These are phyloP conservation scores for Bombus superbus DNA, from an alignment of 1,140 invertebrate species.

Conservation along the genomic window DNA sequence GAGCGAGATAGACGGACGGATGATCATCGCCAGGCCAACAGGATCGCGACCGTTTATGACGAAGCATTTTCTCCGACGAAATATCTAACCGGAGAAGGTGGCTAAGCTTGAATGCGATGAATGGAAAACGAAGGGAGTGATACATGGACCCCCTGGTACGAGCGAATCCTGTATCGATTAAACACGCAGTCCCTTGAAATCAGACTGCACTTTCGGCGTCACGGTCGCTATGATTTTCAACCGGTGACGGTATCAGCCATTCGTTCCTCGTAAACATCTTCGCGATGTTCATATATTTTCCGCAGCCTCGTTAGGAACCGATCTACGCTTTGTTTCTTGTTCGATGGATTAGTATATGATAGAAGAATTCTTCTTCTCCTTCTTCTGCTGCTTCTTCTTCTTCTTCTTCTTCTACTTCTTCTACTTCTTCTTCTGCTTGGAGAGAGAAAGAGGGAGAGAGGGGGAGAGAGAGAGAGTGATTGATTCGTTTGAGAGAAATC, in stretches of 20 bases:
- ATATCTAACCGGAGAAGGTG: background rate
- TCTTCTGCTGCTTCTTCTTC: background rate
- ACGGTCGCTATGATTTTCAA: background rate
- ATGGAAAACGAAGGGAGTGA: slow-evolving; percentile 26
- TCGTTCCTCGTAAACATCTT: too few species aligned
- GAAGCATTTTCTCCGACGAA: background rate
- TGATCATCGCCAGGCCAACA: background rate
- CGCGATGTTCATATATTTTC: too few species aligned
- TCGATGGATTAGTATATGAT: too few species aligned
- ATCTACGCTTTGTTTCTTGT: too few species aligned
- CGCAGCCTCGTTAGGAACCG: too few species aligned
- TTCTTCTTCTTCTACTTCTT: too few species aligned
- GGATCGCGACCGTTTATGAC: slow-evolving; percentile 1
- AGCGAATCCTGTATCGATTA: background rate
- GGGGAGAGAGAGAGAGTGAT: background rate
- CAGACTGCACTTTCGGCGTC: background rate
- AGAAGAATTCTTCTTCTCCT: too few species aligned
- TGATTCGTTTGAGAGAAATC: background rate
- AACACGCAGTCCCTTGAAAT: background rate
- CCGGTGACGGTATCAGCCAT: background rate
- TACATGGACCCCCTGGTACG: background rate
- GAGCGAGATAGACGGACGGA: background rate
- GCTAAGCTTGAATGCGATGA: background rate
- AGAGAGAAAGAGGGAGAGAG: background rate
- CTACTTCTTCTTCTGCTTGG: background rate